Percentiles rank a stretch among this genome's conserved stretches.
Conservation (phyloP, 2,888 invertebrate species). For the Eueremaeus valkanovi region DNA sequence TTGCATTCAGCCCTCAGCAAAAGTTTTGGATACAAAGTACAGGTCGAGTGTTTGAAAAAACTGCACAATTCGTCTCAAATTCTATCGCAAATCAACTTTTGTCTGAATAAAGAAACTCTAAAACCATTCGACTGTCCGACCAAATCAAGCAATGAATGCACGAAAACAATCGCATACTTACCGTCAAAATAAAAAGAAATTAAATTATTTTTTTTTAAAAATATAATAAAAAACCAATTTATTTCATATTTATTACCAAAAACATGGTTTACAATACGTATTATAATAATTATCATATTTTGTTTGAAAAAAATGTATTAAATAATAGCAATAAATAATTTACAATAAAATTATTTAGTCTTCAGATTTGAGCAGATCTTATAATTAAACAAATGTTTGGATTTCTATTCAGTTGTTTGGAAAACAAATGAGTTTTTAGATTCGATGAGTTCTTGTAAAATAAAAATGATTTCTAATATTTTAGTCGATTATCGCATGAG, state of each 20-base stretch:
- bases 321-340: neutral
- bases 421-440: too few species aligned
- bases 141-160: neutral
- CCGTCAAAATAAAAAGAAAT: neutral
- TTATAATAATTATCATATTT: neutral
- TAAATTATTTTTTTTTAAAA: neutral
- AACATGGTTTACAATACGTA: neutral
- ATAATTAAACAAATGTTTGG: neutral
- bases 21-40: slow-evolving; percentile 29
- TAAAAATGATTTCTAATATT: too few species aligned
- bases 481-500: too few species aligned
- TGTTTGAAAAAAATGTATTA: neutral
- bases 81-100: slow-evolving; percentile 31
- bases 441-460: too few species aligned
- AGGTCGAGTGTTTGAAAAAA: slow-evolving; percentile 15
- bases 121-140: slow-evolving; percentile 31
- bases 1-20: slow-evolving; percentile 30
- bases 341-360: neutral
- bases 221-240: neutral
- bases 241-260: neutral
- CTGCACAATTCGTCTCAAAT: slow-evolving; percentile 32
- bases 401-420: too few species aligned
- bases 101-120: slow-evolving; percentile 24
- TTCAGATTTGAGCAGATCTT: neutral
- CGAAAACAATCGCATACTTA: slow-evolving; percentile 16